Evolutionary conservation across 2,113 vertebrate species (phyloP), one percentile per base, ranked within the genome.

Genomic region (Pseudolaguvia tuberculata): DNA sequence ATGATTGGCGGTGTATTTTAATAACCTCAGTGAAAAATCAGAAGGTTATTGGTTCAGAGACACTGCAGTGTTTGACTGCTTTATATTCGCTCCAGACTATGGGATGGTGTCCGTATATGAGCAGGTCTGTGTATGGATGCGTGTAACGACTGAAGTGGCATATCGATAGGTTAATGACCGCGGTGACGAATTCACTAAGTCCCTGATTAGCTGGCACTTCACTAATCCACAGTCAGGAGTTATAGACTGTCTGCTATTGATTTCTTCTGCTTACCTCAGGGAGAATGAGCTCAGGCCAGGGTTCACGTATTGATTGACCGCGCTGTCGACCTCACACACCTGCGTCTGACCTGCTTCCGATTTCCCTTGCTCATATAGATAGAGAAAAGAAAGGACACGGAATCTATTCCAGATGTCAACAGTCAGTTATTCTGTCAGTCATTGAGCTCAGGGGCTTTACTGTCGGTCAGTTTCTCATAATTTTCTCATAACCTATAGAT

Each of bases 161-260:
- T 91, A 91, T 92, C 89, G 80, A 91, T 91, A 92, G 91, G 91
- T 92, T 91, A 92, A 92, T 90, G 88, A 88, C 83, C 61, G 78
- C 0, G 68, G 83, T 92, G 89, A 89, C 88, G 87, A 81, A 86
- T 90, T 90, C 87, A 90, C 83, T 88, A 86, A 89, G 89, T 90
- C 86, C 80, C 87, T 91, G 90, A 91, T 92, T 91, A 90, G 91
- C 88, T 89, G 88, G 87, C 86, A 88, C 87, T 88, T 88, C 87
- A 90, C 89, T 90, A 91, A 91, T 91, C 89, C 89, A 88, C 88
- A 88, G 81, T 86, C 78, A 83, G 87, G 87, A 91, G 88, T 88
- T 89, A 90, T 90, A 88, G 87, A 89, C 78, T 84, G 73, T 59
- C 79, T 71, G 17, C 76, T 88, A 91, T 91, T 90, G 90, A 92